Base-by-base conservation (phyloP, 1,140 invertebrate species). In the Drosophila saltans region DNA sequence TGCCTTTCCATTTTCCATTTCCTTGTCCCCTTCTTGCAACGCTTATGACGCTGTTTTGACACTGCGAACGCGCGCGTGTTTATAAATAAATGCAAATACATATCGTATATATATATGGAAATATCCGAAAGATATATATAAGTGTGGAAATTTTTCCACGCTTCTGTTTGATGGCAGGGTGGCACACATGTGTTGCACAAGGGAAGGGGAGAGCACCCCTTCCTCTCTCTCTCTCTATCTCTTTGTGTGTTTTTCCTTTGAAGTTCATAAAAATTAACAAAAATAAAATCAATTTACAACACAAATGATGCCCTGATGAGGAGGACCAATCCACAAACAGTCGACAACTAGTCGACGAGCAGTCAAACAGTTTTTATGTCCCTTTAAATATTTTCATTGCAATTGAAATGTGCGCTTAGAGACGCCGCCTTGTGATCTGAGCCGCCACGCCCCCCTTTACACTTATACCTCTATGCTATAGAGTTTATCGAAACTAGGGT, bases 201-300 rank as follows among this genome's bases (percentile, higher is more conserved):
- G 3, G 10, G 1, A 16, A 16, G 39, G 36, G 21, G 36, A 4
- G 0, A 57, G 73, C 80, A 86, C 82, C 28, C 28, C 28, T 30
- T 30, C 28, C 28, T 30, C 2, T 2, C 82, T 83, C 79, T 86
- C 69, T 71, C 2, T 2, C 82, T 83, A 76, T 86, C 69, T 71
- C n/a, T 24, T 55, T 40, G 24, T 48, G 26, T 16, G 24, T 56
- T 56, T 69, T 83, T 75, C 72, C 83, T 86, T 86, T 86, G 83
- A 86, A 86, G 83, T 86, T 88, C 83, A 86, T 86, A 77, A 77
- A 86, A 86, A 86, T 86, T 86, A 88, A 86, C 80, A 74, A 88
- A 88, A 16, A 16, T 16, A 16, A 86, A 86, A 80, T 82, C 83
- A 86, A 88, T 86, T 86, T 86, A 88, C 57, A 72, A 59, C 80